A percentile compares a stretch with the other conserved stretches of the same genome.
Evolutionary conservation across 2,797 vertebrate genomes (phyloP).

Genomic region (Gila robusta): DNA sequence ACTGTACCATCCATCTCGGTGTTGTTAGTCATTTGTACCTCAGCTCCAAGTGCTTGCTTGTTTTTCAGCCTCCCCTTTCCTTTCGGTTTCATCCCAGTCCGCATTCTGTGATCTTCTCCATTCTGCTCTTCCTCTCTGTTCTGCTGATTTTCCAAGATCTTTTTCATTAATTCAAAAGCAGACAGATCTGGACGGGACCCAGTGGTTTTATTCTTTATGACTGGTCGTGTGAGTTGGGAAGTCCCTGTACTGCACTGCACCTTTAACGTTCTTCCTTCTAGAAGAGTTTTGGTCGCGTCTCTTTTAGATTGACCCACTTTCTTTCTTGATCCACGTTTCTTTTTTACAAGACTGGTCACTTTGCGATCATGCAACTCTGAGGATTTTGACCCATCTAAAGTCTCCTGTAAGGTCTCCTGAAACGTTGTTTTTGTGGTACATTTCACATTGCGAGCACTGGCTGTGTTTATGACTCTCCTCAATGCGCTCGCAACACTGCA

Average conservation of each 20-base stretch:
- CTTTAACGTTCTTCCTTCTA: background rate
- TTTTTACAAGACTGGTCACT: background rate
- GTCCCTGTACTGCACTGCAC: background rate
- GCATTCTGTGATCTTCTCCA: background rate
- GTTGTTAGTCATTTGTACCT: background rate
- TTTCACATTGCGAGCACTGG: background rate
- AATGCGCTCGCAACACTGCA: background rate
- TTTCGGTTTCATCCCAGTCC: background rate
- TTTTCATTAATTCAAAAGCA: constrained; percentile 55
- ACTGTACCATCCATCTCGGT: background rate
- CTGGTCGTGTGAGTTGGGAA: background rate
- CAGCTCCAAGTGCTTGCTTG: background rate
- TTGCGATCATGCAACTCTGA: background rate
- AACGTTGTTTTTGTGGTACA: background rate
- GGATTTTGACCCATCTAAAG: background rate
- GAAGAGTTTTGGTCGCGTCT: background rate
- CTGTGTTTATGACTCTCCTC: background rate
- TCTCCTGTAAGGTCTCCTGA: background rate
- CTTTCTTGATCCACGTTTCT: background rate
- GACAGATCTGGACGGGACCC: constrained; percentile 31
- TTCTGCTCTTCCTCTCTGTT: constrained; percentile 5
- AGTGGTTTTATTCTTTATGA: background rate
- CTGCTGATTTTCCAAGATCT: constrained; percentile 42
- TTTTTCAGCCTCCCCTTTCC: background rate
- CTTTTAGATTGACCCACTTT: background rate